A percentile compares a stretch with the other conserved stretches of the same genome.
phyloP scores from a whole-genome alignment of 2,113 vertebrate genomes.

The Nematolebias whitei region DNA sequence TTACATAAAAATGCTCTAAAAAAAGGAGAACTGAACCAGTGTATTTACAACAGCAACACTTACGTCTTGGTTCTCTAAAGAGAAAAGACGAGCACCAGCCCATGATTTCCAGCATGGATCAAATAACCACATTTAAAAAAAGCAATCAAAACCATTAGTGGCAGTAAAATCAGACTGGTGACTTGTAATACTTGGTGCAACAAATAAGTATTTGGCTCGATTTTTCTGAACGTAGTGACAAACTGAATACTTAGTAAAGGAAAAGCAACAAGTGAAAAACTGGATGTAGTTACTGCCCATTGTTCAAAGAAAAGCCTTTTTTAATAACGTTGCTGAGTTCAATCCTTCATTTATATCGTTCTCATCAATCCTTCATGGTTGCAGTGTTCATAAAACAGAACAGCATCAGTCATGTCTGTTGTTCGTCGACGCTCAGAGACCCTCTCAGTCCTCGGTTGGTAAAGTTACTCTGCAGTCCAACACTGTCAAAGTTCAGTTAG shows the following conservation, averaged over 20 bases:
- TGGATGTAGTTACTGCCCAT: conserved; percentile 19
- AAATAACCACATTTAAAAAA: conserved; percentile 44
- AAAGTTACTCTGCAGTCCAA: conserved; percentile 10
- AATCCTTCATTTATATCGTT: conserved; percentile 74
- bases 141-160: conserved; percentile 49
- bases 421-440: conserved; percentile 44
- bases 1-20: conserved; percentile 75
- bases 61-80: conserved; percentile 80
- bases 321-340: conserved; percentile 40
- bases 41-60: conserved; percentile 92
- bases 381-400: conserved; percentile 32
- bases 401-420: conserved; percentile 17
- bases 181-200: conserved; percentile 59
- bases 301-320: conserved; percentile 23
- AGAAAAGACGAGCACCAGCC: conserved; percentile 83
- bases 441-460: conserved; percentile 18
- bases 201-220: conserved; percentile 54
- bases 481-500: conserved; percentile 14
- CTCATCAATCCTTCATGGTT: conserved; percentile 61
- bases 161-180: conserved; percentile 45
- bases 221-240: conserved; percentile 39
- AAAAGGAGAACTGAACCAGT: conserved; percentile 77
- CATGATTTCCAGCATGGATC: conserved; percentile 84
- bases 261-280: conserved; percentile 33
- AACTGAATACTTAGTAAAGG: conserved; percentile 46